Conservation (phyloP, 2,888 invertebrate species). For the Mesorhabditis belari region DNA sequence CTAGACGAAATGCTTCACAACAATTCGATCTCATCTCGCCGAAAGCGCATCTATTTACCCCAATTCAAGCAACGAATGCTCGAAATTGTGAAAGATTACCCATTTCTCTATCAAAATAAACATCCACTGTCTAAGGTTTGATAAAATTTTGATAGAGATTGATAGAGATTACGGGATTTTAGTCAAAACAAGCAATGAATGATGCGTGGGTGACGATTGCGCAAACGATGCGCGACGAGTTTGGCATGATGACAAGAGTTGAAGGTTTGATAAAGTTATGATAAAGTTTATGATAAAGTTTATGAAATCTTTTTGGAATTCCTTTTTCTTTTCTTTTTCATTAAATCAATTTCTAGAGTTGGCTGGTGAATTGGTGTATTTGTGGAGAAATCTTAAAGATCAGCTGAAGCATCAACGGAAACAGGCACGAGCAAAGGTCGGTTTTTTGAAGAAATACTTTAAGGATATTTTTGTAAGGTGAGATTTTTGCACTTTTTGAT, state of each 20-base stretch:
- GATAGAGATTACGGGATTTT: too few relatives aligned
- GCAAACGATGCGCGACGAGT: background rate
- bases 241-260: background rate
- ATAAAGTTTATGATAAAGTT: background rate
- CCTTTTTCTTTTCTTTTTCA: background rate
- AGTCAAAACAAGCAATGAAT: too few relatives aligned
- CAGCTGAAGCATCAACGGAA: background rate
- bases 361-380: too few relatives aligned
- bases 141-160: too few relatives aligned
- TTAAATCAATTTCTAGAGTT: too few relatives aligned
- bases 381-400: background rate
- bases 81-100: background rate
- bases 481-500: too few relatives aligned
- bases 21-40: background rate
- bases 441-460: too few relatives aligned
- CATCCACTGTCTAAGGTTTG: too few relatives aligned
- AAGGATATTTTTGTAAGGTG: too few relatives aligned
- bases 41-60: background rate
- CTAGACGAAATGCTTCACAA: background rate
- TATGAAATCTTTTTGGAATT: background rate
- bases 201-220: background rate
- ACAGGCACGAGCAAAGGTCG: background rate
- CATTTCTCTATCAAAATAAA: background rate
- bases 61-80: background rate
- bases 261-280: background rate